Evolutionary conservation across 2,797 vertebrate genomes (phyloP), one percentile per base, ranked within the genome.

Genomic region (Pseudomugil tenellus): DNA sequence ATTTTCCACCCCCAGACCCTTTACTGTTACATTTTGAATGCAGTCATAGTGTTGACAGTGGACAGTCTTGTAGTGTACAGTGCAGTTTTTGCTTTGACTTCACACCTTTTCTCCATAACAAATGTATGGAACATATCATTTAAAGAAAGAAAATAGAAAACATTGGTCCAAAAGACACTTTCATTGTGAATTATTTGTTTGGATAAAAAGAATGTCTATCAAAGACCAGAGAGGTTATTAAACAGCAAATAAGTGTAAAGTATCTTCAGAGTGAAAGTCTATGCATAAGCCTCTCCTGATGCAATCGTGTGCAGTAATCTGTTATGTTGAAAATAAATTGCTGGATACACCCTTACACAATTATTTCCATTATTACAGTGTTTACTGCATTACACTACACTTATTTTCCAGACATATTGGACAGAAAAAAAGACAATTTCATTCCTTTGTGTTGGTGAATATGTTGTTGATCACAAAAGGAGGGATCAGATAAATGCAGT

Each of bases 241-340:
- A 59, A 58, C 1, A 21, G 71, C 39, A 81, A 67, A 65, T 70
- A 84, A 32, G 76, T 88, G 80, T 87, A 65, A 67, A 72, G 81
- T 92, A 91, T 90, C 93, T 93, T 93, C 80, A 74, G 74, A 91
- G 89, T 87, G 75, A 87, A 91, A 87, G 83, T 92, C 89, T 92
- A 91, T 92, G 92, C 92, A 91, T 93, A 91, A 89, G 78, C 79
- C 66, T 88, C 80, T 83, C 88, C 84, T 81, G 87, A 92, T 92
- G 91, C 89, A 91, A 91, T 79, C 77, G 76, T 90, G 89, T 92
- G 88, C 84, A 75, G 81, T 88, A 70, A 79, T 88, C 70, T 88
- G 84, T 91, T 90, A 67, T 81, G 52, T 78, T 74, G 74, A 62
- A 84, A 94, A 92, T 93, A 93, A 94, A 94, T 76, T 52, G 66